phyloP scores from a whole-genome alignment of 2,888 invertebrate genomes.

The Metalampra italica region DNA sequence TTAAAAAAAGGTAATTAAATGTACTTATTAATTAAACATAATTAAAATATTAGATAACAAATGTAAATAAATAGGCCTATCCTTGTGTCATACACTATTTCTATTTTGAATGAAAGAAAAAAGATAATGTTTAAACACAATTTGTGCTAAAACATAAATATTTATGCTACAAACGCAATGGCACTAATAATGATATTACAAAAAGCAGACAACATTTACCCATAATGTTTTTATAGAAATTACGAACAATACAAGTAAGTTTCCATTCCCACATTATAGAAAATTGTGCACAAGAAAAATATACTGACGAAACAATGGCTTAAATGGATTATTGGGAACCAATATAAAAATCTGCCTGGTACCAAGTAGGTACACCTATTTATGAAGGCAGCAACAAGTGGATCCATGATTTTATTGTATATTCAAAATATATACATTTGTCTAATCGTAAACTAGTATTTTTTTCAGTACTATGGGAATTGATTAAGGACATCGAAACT shows the following conservation, averaged over 20 bases:
- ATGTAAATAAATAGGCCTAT: background rate
- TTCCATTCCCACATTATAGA: constrained; percentile 43
- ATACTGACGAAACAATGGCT: constrained; percentile 15
- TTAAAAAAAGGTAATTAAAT: no score
- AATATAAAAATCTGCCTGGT: no score
- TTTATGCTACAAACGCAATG: constrained; percentile 3
- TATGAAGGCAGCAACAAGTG: background rate
- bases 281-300: constrained; percentile 13
- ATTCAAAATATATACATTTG: no score
- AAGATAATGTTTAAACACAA: background rate
- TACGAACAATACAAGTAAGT: constrained; percentile 26
- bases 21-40: no score
- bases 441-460: no score
- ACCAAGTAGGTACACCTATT: no score
- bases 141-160: background rate
- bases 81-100: no score
- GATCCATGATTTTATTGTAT: no score
- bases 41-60: no score
- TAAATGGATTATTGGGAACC: constrained; percentile 18
- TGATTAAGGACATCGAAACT: no score
- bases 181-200: background rate
- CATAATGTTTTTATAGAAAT: constrained; percentile 3
- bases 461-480: no score
- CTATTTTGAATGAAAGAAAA: no score
- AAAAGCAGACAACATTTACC: constrained; percentile 3